A percentile compares a stretch with the other conserved stretches of the same genome.
Evolutionary conservation across 2,113 vertebrate genomes (phyloP).

Genomic region (Cyrtonyx montezumae): DNA sequence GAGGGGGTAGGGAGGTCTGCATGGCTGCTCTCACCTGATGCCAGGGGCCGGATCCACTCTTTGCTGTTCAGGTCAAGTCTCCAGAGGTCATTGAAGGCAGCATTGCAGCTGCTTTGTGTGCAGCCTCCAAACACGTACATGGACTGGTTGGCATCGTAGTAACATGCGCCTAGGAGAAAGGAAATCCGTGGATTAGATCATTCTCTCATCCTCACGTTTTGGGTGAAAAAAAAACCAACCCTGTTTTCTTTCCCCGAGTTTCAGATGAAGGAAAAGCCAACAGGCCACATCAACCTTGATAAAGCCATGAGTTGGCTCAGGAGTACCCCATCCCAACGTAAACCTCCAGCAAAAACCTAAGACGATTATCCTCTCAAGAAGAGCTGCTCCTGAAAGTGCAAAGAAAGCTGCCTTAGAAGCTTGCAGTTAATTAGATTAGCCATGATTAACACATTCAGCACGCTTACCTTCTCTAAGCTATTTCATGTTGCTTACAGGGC

Average conservation of each 20-base stretch:
- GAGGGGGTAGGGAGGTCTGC: not conserved
- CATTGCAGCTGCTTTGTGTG: conserved; percentile 98
- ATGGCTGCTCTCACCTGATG: conserved; percentile 86
- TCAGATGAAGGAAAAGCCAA: not conserved
- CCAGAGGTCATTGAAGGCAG: conserved; percentile 98
- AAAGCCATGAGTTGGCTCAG: not conserved
- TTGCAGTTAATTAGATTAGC: conserved; percentile 39
- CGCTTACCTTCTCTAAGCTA: not conserved
- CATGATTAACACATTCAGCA: not conserved
- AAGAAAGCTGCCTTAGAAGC: conserved; percentile 6
- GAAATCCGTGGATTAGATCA: not conserved
- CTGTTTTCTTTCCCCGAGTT: not conserved
- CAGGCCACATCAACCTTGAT: rapidly evolving
- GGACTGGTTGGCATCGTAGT: conserved; percentile 96
- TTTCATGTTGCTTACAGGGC: rapidly evolving
- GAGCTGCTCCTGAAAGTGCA: conserved; percentile 7
- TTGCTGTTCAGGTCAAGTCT: conserved; percentile 98
- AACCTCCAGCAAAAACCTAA: not conserved
- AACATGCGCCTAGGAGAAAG: conserved; percentile 88
- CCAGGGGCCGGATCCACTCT: conserved; percentile 98
- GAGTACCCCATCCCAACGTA: not conserved
- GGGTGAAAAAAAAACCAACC: no score
- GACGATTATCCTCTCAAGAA: not conserved
- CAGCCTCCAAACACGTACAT: conserved; percentile 99
- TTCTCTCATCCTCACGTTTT: rapidly evolving